Conservation (phyloP, 2,797 vertebrate genomes). For the Malurus splendens region DNA sequence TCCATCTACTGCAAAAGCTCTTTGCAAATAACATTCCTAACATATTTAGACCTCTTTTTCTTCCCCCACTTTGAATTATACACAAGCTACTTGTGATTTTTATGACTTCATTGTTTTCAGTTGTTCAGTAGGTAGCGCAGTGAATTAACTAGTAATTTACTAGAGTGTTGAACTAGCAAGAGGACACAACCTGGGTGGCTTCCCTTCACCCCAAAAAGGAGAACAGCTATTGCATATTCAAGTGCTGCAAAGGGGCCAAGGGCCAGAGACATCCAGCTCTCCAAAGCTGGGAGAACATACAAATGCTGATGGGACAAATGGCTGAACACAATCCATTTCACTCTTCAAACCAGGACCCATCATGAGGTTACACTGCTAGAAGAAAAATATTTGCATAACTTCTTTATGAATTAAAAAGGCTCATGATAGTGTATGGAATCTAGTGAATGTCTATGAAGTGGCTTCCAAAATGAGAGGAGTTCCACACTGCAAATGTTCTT, state of each 20-base stretch:
- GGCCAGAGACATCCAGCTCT: not conserved
- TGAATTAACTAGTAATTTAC: conserved; percentile 7
- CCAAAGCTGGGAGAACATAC: not conserved
- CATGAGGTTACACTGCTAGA: not conserved
- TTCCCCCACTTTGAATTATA: conserved; percentile 11
- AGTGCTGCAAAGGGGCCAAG: not conserved
- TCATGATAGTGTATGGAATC: not conserved
- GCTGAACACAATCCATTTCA: not conserved
- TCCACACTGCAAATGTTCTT: not conserved
- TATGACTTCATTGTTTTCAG: conserved; percentile 31
- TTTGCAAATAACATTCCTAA: conserved; percentile 47
- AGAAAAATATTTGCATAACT: not conserved
- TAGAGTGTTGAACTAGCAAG: not conserved
- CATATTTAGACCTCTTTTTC: conserved; percentile 35
- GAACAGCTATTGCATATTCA: not conserved
- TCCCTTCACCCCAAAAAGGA: not conserved
- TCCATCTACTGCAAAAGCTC: not conserved
- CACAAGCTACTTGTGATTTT: conserved; percentile 40
- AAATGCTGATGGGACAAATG: not conserved
- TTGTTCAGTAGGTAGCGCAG: not conserved
- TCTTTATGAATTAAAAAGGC: not conserved
- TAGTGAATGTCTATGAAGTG: not conserved
- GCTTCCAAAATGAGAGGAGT: not conserved
- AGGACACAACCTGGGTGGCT: not conserved
- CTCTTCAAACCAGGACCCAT: not conserved